A percentile compares a stretch with the other conserved stretches of the same genome.
These are phyloP conservation scores for Leptoteleia sp. DNA, from an alignment of 1,140 invertebrate species.

Conservation along the genomic window DNA sequence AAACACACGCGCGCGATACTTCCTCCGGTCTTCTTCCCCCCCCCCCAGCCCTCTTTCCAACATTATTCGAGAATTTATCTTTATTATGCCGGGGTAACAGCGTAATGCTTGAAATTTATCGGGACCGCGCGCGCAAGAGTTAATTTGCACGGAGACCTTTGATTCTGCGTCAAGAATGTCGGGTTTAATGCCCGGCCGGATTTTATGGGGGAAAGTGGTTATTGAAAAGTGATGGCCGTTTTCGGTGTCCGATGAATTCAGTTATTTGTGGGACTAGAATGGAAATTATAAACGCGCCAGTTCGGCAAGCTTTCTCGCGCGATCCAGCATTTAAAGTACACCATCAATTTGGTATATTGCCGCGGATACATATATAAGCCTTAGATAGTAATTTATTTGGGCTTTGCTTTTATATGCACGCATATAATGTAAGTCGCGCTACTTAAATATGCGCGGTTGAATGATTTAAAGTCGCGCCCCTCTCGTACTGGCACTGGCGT, in stretches of 20 bases:
- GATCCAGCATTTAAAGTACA: too few species aligned
- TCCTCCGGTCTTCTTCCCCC: too few species aligned
- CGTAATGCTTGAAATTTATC: slow-evolving; percentile 40
- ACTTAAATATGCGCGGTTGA: too few species aligned
- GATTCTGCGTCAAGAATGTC: background rate
- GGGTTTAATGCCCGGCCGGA: slow-evolving; percentile 7
- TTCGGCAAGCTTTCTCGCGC: too few species aligned
- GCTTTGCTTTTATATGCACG: too few species aligned
- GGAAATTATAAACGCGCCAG: background rate
- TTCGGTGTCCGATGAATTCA: slow-evolving; percentile 11
- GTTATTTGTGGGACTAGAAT: slow-evolving; percentile 8
- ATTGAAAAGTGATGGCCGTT: slow-evolving; percentile 16
- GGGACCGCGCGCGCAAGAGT: slow-evolving; percentile 8
- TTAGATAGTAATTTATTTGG: too few species aligned
- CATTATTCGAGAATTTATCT: slow-evolving; percentile 44
- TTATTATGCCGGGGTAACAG: slow-evolving; percentile 31
- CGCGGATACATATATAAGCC: too few species aligned
- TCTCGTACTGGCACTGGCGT: too few species aligned
- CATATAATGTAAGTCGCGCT: too few species aligned
- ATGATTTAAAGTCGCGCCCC: too few species aligned
- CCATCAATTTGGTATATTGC: too few species aligned
- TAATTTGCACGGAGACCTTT: slow-evolving; percentile 28
- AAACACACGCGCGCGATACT: slow-evolving; percentile 32
- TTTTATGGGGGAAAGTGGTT: slow-evolving; percentile 33
- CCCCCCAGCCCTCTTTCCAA: too few species aligned